Evolutionary conservation across 2,113 vertebrate species (phyloP).

Genomic region (Halichoerus grypus): DNA sequence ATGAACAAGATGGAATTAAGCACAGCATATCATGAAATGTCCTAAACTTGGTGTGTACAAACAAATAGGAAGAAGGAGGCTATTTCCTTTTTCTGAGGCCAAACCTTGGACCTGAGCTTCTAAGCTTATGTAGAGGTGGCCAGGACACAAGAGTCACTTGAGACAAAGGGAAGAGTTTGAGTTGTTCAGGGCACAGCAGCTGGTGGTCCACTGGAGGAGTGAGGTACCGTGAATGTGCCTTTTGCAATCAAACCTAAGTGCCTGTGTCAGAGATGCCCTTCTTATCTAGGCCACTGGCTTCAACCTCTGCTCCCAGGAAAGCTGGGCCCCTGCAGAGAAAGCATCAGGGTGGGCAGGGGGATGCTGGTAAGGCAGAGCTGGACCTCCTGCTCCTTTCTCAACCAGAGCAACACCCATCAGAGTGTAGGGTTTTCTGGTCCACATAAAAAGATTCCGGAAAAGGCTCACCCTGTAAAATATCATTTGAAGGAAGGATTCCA

Average conservation of each 20-base stretch:
- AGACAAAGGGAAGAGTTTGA: neutral
- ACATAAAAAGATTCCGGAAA: neutral
- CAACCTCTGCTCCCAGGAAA: no score
- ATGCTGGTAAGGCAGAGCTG: rapidly evolving
- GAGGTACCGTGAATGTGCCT: rapidly evolving
- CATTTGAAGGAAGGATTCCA: neutral
- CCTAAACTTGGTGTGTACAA: neutral
- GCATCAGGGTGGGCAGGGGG: neutral
- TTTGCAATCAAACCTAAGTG: neutral
- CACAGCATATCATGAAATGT: neutral
- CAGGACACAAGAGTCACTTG: neutral
- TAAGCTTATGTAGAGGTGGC: neutral
- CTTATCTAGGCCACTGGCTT: neutral
- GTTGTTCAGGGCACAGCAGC: rapidly evolving
- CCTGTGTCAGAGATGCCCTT: neutral
- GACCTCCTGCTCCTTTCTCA: neutral
- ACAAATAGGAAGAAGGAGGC: neutral
- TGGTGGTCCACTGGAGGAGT: rapidly evolving
- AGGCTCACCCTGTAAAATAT: neutral
- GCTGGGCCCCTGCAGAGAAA: neutral
- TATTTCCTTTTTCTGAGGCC: neutral
- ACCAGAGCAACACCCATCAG: neutral
- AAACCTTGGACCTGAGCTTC: neutral
- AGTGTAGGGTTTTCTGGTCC: neutral
- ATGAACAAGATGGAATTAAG: neutral